phyloP scores from a whole-genome alignment of 2,113 vertebrate genomes.

The Excalfactoria chinensis region DNA sequence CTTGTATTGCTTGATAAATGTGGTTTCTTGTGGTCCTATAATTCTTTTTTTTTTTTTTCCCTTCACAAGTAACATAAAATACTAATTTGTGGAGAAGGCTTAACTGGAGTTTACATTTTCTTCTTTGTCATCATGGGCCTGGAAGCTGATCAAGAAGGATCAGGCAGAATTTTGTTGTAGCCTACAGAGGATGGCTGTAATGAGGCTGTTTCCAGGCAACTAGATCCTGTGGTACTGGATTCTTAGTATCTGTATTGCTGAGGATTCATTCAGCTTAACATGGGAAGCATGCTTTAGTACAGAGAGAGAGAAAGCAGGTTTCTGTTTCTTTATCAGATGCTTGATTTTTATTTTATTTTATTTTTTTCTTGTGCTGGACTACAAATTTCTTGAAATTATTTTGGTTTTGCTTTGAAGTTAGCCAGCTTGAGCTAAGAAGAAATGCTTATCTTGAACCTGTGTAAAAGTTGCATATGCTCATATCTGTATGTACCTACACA shows the following conservation, averaged over 20 bases:
- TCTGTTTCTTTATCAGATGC: neutral
- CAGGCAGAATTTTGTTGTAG: slow-evolving; percentile 67
- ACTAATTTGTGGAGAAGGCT: neutral
- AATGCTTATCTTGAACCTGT: neutral
- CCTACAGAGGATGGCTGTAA: slow-evolving; percentile 50
- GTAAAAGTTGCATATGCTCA: accelerated
- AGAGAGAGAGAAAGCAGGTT: neutral
- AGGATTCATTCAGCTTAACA: slow-evolving; percentile 33
- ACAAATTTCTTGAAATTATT: neutral
- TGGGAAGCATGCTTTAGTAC: slow-evolving; percentile 22
- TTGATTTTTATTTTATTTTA: neutral
- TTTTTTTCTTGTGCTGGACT: neutral
- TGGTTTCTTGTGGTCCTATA: neutral
- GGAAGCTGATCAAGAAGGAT: slow-evolving; percentile 72
- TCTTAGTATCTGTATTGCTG: slow-evolving; percentile 54
- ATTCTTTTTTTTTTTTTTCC: neutral
- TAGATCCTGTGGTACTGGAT: slow-evolving; percentile 55
- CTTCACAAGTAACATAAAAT: neutral
- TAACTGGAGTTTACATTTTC: slow-evolving; percentile 47
- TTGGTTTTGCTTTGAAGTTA: neutral
- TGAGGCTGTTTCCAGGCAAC: slow-evolving; percentile 75
- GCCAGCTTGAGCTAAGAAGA: neutral
- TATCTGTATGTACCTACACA: neutral
- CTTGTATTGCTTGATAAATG: neutral
- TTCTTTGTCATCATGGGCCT: slow-evolving; percentile 62